Conservation (phyloP, 2,113 vertebrate genomes). For the Mormyrus lacerda region DNA sequence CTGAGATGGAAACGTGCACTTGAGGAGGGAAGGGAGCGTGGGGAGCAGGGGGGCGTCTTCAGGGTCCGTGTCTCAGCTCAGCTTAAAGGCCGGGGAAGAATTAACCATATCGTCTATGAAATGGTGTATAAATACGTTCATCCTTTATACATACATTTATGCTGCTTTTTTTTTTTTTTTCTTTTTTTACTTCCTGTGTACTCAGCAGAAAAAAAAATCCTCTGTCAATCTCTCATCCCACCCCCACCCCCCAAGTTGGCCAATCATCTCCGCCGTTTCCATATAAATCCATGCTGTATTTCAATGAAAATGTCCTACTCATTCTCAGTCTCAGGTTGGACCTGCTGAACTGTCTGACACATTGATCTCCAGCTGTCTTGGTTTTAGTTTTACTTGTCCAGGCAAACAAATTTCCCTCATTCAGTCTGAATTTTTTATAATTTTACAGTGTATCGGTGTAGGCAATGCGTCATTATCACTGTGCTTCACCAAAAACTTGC, state of each 20-base stretch:
- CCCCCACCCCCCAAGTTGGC: neutral
- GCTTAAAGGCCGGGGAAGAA: neutral
- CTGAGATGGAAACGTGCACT: neutral
- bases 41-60: neutral
- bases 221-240: neutral
- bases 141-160: neutral
- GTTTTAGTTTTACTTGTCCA: neutral
- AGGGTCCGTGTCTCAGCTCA: neutral
- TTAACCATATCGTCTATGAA: neutral
- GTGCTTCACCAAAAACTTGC: neutral
- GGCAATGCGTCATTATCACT: neutral
- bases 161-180: neutral
- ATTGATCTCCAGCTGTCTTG: neutral
- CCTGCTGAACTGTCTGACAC: neutral
- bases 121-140: neutral
- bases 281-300: neutral
- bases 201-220: neutral
- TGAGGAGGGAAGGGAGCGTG: neutral
- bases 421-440: neutral
- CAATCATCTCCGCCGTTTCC: neutral
- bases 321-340: conserved; percentile 31
- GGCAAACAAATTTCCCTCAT: neutral
- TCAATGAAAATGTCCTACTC: conserved; percentile 30
- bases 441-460: neutral
- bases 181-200: neutral